Evolutionary conservation across 2,888 invertebrate genomes (phyloP).

Genomic region (Perithous albicinctus): DNA sequence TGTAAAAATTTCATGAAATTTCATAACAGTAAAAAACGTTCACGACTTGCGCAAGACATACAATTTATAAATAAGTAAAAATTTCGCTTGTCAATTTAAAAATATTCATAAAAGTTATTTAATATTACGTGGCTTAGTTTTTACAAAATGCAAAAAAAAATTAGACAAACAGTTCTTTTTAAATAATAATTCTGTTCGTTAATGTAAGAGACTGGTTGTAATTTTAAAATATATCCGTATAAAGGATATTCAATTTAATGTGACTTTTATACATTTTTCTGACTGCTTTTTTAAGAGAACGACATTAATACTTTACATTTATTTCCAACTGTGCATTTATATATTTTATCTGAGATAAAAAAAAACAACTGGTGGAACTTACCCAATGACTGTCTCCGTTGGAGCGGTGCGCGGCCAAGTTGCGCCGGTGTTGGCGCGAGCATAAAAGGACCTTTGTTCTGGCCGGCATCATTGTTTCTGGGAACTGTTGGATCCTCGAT

Average conservation of each 20-base stretch:
- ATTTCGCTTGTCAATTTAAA: not conserved
- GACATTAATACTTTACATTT: not conserved
- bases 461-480: constrained; percentile 76
- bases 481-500: constrained; percentile 76
- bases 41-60: no score
- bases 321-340: not conserved
- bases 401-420: constrained; percentile 94
- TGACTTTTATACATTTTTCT: not conserved
- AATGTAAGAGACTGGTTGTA: no score
- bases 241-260: no score
- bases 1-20: no score
- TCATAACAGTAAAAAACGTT: no score
- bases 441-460: constrained; percentile 87
- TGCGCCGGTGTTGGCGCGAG: constrained; percentile 98
- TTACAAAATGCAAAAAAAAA: no score
- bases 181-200: no score
- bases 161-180: no score
- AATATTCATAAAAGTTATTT: no score
- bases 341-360: not conserved
- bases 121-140: no score
- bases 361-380: constrained; percentile 73
- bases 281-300: not conserved
- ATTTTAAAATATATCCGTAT: no score
- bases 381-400: constrained; percentile 95
- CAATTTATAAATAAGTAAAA: no score